Base-by-base conservation (phyloP, 1,140 invertebrate genomes). In the Calephelis nemesis region DNA sequence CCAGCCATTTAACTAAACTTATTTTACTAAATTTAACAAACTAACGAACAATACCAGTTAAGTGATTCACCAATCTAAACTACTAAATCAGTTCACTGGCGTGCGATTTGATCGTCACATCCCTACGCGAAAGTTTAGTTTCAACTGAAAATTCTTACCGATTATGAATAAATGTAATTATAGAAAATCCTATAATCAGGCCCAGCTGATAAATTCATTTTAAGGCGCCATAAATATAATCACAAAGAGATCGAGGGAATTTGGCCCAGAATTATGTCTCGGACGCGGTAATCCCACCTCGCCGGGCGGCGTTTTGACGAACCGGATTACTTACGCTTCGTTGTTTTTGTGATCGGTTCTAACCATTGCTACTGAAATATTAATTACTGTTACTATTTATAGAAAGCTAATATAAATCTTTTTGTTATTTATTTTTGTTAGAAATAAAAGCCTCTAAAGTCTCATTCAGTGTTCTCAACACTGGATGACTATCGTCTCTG, bases 281-380 rank as follows among this genome's bases (percentile, higher is more conserved):
- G 48, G 42, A 65, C 64, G 48, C 11, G 58, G 63, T 54, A 69
- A 69, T 69, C 47, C 50, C 63, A 47, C 58, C 63, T n/a, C 63
- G 62, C 42, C 10, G 62, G 42, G 63, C 62, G 19, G 63, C 47
- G 50, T 11, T 64, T 45, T 69, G 68, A 47, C 62, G 62, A 15
- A 39, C 58, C 39, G 63, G 63, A 58, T 47, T 69, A 54, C 64
- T 69, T 69, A 39, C 42, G 50, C 63, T 65, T 65, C 62, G 47
- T 49, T 62, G 39, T 69, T 69, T 69, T 65, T 60, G 12, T 48
- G 52, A 65, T 63, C 58, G 30, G 48, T 62, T 50, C 19, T 40
- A 19, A 67, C 42, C 42, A 9, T 45, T 45, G 42, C 42, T 45
- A 45, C 6, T 45, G 8, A 45, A 45, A 45, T 45, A 45, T 45